Conservation (phyloP, 1,140 invertebrate species). For the Lerema accius region DNA sequence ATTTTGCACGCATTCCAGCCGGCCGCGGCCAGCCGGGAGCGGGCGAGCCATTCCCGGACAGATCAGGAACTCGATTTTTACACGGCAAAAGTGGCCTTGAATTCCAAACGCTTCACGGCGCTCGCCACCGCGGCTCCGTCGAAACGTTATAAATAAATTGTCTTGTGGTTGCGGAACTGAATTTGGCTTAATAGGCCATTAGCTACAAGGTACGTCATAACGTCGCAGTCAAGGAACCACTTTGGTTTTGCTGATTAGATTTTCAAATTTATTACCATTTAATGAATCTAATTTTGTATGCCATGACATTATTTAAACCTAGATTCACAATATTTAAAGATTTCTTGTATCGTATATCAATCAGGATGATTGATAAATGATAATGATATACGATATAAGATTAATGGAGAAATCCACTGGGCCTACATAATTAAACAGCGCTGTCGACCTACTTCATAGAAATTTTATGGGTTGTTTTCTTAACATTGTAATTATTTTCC, state of each 20-base stretch:
- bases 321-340: slow-evolving; percentile 8
- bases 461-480: no score
- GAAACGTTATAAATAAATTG: slow-evolving; percentile 18
- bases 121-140: slow-evolving; percentile 3
- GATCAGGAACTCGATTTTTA: slow-evolving; percentile 69
- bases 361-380: slow-evolving; percentile 5
- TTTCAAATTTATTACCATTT: slow-evolving; percentile 15
- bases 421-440: no score
- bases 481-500: no score
- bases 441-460: no score
- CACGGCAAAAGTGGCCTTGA: slow-evolving; percentile 64
- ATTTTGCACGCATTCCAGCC: slow-evolving; percentile 80
- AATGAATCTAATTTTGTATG: slow-evolving; percentile 9
- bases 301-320: neutral
- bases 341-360: slow-evolving; percentile 16
- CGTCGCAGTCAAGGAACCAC: slow-evolving; percentile 1
- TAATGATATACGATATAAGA: no score
- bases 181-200: slow-evolving; percentile 20
- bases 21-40: slow-evolving; percentile 59
- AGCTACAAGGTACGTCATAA: neutral
- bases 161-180: slow-evolving; percentile 10
- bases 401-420: no score
- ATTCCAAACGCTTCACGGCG: slow-evolving; percentile 46
- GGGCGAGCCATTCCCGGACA: slow-evolving; percentile 65
- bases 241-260: slow-evolving; percentile 4